Conservation (phyloP, 2,888 invertebrate genomes). For the Microctonus brassicae region DNA sequence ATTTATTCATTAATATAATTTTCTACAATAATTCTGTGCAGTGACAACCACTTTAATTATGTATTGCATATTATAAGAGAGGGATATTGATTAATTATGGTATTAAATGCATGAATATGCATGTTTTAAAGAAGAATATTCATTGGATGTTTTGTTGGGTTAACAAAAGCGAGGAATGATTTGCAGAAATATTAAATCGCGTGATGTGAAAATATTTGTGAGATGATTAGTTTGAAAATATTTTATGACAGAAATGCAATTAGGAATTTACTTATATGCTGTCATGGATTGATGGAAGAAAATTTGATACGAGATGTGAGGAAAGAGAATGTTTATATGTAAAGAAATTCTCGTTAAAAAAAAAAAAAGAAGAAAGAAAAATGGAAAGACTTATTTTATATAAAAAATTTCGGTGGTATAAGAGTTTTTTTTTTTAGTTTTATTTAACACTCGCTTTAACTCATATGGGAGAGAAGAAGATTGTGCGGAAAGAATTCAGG, state of each 20-base stretch:
- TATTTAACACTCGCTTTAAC: conserved; percentile 9
- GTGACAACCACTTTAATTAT: background rate
- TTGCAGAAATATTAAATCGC: background rate
- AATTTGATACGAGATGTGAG: background rate
- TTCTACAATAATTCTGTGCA: no score
- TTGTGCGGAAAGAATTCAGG: conserved; percentile 12
- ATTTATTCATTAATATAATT: no score
- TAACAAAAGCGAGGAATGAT: background rate
- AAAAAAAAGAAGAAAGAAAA: no score
- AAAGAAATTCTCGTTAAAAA: background rate
- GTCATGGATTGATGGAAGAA: conserved; percentile 1
- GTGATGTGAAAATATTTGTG: background rate
- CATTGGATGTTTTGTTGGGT: background rate
- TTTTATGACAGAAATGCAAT: background rate
- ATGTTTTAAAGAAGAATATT: background rate
- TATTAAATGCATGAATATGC: no score
- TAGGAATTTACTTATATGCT: background rate
- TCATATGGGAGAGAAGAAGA: background rate
- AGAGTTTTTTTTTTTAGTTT: background rate
- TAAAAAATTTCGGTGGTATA: background rate
- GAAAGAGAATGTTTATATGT: background rate
- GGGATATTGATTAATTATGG: no score
- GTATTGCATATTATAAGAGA: background rate
- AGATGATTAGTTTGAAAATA: background rate
- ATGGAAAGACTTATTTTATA: background rate